Evolutionary conservation across 2,113 vertebrate species (phyloP).

Genomic region (Ptilorrhoa leucosticta): DNA sequence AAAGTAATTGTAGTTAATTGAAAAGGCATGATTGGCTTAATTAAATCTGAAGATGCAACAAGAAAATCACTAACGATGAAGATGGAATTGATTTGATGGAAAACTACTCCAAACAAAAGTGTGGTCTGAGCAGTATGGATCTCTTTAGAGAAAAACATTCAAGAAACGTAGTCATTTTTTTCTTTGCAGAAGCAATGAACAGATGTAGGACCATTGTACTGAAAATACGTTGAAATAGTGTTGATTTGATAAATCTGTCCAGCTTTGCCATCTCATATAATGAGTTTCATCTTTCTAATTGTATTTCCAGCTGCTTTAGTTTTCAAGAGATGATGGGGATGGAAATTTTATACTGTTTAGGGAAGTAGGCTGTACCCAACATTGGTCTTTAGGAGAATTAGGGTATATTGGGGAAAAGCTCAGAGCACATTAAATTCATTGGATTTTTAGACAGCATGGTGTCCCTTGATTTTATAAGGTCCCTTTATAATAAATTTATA

Average conservation of each 20-base stretch:
- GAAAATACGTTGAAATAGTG: background rate
- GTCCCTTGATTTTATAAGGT: background rate
- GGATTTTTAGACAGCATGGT: background rate
- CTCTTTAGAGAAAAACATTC: background rate
- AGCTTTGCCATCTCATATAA: background rate
- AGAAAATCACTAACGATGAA: constrained; percentile 42
- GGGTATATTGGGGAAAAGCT: background rate
- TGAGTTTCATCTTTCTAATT: background rate
- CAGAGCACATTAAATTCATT: background rate
- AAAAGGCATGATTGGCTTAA: constrained; percentile 59
- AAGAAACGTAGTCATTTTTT: background rate
- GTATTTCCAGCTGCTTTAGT: background rate
- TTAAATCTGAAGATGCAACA: constrained; percentile 35
- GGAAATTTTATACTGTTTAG: background rate
- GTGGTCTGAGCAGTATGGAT: background rate
- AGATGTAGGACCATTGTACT: background rate
- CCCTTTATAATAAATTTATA: background rate
- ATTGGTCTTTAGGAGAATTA: background rate
- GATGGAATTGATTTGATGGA: constrained; percentile 13
- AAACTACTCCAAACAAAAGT: constrained; percentile 8
- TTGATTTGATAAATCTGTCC: background rate
- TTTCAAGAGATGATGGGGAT: background rate
- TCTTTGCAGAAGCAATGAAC: background rate
- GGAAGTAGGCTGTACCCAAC: background rate
- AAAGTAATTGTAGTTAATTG: constrained; percentile 55